Percentiles rank a stretch among this genome's conserved stretches.
Evolutionary conservation across 2,113 vertebrate species (phyloP).

Genomic region (Lepidothrix coronata): DNA sequence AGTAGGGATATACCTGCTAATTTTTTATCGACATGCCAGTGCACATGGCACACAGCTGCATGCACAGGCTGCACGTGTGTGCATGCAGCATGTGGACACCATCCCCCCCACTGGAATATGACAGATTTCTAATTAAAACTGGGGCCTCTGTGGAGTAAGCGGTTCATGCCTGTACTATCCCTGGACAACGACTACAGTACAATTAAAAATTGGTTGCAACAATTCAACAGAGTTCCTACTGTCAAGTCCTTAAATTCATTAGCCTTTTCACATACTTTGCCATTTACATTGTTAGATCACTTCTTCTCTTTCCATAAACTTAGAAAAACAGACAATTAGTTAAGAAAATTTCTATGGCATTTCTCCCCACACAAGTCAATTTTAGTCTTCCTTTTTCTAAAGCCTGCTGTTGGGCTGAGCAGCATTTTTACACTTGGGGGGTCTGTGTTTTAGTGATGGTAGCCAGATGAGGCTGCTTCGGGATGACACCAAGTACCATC

Average conservation of each 20-base stretch:
- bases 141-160: not conserved
- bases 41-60: not conserved
- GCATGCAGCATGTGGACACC: not conserved
- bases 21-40: not conserved
- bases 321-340: constrained; percentile 33
- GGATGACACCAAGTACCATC: not conserved
- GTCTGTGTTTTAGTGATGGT: not conserved
- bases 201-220: not conserved
- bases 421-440: not conserved
- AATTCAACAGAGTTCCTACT: not conserved
- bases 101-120: rapidly evolving
- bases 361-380: not conserved
- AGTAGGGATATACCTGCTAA: not conserved
- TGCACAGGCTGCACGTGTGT: not conserved
- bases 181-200: not conserved
- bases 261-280: not conserved
- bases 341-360: constrained; percentile 20
- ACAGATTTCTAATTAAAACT: not conserved
- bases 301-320: not conserved
- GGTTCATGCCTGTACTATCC: not conserved
- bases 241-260: not conserved
- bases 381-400: not conserved
- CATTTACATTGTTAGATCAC: not conserved
- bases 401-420: not conserved
- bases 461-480: constrained; percentile 17